Percentiles rank a stretch among this genome's conserved stretches.
Evolutionary conservation across 1,140 invertebrate species (phyloP).

Genomic region (Drosophila ohnishii): DNA sequence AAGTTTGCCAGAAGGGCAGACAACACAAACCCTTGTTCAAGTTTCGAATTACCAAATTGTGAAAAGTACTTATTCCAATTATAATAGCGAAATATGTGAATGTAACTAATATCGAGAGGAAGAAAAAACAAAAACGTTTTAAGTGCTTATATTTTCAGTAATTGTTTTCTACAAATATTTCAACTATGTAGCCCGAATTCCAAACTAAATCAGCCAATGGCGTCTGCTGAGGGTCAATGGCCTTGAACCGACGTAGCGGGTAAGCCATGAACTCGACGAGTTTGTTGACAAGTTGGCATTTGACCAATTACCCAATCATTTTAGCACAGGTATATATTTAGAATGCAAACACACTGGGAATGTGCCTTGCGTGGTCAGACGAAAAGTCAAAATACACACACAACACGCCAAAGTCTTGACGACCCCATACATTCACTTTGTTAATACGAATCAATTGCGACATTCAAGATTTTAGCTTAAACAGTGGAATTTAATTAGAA

Average conservation of each 20-base stretch:
- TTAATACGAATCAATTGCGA: slow-evolving; percentile 34
- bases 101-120: not conserved
- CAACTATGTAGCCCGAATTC: not conserved
- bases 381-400: slow-evolving; percentile 19
- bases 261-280: slow-evolving; percentile 5
- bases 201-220: not conserved
- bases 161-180: not conserved
- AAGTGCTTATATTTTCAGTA: not conserved
- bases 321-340: slow-evolving; percentile 26
- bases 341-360: slow-evolving; percentile 17
- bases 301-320: slow-evolving; percentile 40
- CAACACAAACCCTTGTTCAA: not conserved
- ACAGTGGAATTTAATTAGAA: slow-evolving; percentile 3
- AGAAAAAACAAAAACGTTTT: not conserved
- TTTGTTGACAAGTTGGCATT: slow-evolving; percentile 43
- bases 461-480: slow-evolving; percentile 40
- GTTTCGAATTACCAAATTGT: slow-evolving; percentile 14
- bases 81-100: not conserved
- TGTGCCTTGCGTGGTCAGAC: slow-evolving; percentile 14
- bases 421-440: not conserved
- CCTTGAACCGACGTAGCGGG: not conserved
- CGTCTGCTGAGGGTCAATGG: slow-evolving; percentile 15
- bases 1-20: not conserved
- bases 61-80: not conserved
- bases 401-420: slow-evolving; percentile 22